These are phyloP conservation scores for Galagoides demidoff DNA, from an alignment of 2,797 vertebrate genomes.

Conservation along the genomic window DNA sequence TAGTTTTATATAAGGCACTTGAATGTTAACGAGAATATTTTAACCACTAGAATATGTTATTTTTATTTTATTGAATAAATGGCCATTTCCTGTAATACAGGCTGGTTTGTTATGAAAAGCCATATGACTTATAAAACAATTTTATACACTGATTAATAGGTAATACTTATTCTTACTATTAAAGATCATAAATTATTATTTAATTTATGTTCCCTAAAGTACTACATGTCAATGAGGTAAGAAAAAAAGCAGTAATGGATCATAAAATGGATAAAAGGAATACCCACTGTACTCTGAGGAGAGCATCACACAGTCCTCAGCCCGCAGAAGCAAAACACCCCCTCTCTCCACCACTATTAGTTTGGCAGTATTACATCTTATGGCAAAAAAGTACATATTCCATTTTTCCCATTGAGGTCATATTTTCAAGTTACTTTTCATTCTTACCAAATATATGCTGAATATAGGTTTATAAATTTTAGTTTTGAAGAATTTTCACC, in stretches of 20 bases:
- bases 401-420: not conserved
- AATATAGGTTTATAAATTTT: not conserved
- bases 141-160: slow-evolving; percentile 24
- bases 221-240: not conserved
- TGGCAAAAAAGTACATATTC: not conserved
- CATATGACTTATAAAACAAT: not conserved
- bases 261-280: not conserved
- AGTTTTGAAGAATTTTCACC: not conserved
- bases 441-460: not conserved
- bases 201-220: not conserved
- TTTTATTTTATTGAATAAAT: not conserved
- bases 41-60: not conserved
- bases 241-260: not conserved
- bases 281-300: not conserved
- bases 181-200: slow-evolving; percentile 23
- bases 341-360: not conserved
- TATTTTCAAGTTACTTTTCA: not conserved
- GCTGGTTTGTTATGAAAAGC: not conserved
- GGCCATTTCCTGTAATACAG: not conserved
- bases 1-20: not conserved
- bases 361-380: not conserved
- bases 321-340: not conserved
- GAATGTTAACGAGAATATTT: not conserved
- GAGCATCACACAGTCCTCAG: fast-evolving
- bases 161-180: not conserved